Evolutionary conservation across 2,113 vertebrate genomes (phyloP).

Genomic region (Tetrax tetrax): DNA sequence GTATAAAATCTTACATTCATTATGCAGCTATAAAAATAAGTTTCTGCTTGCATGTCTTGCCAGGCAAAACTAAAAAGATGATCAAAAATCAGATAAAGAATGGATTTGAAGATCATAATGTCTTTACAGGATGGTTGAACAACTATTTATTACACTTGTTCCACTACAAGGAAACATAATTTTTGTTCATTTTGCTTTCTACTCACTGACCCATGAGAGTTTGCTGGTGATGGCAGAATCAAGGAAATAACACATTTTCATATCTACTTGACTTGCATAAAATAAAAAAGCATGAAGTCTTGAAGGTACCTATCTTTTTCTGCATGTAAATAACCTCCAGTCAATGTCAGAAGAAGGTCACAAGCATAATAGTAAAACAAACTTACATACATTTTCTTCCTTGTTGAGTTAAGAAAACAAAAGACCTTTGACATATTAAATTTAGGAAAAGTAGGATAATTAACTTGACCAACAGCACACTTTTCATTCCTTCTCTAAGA

Average conservation of each 20-base stretch:
- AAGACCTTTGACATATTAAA: background rate
- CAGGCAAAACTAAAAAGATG: background rate
- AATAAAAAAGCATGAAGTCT: background rate
- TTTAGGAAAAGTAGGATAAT: background rate
- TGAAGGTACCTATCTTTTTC: background rate
- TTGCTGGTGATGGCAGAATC: background rate
- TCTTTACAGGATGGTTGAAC: background rate
- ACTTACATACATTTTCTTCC: background rate
- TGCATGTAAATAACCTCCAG: background rate
- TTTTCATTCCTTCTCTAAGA: background rate
- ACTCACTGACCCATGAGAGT: background rate
- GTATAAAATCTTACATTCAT: background rate
- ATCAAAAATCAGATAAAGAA: background rate
- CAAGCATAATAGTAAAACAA: background rate
- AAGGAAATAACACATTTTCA: background rate
- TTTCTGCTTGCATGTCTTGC: background rate
- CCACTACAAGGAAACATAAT: background rate
- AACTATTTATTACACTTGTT: background rate
- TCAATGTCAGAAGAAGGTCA: background rate
- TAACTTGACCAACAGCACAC: background rate
- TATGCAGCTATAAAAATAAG: background rate
- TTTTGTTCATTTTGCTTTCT: background rate
- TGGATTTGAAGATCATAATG: background rate
- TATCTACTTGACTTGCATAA: background rate
- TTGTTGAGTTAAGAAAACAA: background rate